Conservation (phyloP, 2,113 vertebrate genomes). For the Malurus elegans region DNA sequence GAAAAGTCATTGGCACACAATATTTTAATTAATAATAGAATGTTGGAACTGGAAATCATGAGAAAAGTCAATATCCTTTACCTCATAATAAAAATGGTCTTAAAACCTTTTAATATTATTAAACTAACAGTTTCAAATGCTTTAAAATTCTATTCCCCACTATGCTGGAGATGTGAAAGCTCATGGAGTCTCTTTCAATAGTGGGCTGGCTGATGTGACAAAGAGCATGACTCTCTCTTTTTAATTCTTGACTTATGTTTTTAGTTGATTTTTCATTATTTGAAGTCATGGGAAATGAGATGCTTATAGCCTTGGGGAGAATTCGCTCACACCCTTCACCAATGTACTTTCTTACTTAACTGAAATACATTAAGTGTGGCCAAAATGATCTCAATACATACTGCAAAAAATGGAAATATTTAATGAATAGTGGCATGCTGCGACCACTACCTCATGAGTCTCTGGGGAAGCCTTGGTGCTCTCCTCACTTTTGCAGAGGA, state of each 20-base stretch:
- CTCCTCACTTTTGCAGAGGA: not conserved
- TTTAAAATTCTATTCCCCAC: constrained; percentile 10
- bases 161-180: not conserved
- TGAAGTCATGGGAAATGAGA: not conserved
- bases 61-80: constrained; percentile 55
- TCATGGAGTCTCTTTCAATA: not conserved
- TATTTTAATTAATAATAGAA: constrained; percentile 57
- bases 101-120: constrained; percentile 24
- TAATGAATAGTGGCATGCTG: not conserved
- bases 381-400: not conserved
- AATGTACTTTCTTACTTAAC: not conserved
- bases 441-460: not conserved
- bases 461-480: constrained; percentile 2
- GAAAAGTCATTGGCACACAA: constrained; percentile 13
- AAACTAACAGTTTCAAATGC: not conserved
- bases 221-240: not conserved
- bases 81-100: constrained; percentile 13
- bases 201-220: not conserved
- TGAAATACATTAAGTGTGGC: not conserved
- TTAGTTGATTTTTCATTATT: not conserved
- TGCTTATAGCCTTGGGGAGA: not conserved
- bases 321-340: not conserved
- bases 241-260: not conserved
- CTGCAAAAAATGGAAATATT: not conserved
- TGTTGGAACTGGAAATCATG: constrained; percentile 17